These are phyloP conservation scores for Drosophila nr. perissopoda DNA, from an alignment of 2,888 invertebrate species.

Conservation along the genomic window DNA sequence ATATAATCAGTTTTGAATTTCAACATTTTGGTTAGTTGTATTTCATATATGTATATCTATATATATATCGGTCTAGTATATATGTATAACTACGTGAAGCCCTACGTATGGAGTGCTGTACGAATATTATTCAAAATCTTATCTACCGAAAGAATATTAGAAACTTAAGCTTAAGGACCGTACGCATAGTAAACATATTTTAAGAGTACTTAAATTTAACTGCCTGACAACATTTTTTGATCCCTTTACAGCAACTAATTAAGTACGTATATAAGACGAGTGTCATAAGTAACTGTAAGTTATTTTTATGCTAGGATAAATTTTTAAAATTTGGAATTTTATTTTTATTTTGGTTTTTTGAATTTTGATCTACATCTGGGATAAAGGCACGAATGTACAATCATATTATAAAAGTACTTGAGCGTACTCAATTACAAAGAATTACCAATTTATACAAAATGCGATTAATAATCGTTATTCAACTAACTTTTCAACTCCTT, in stretches of 20 bases:
- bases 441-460: conserved; percentile 37
- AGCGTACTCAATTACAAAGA: conserved; percentile 8
- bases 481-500: conserved; percentile 21
- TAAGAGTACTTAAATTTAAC: conserved; percentile 37
- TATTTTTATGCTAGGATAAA: conserved; percentile 5
- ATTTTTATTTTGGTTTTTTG: neutral
- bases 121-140: conserved; percentile 27
- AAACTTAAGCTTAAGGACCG: conserved; percentile 10
- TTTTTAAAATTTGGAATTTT: conserved; percentile 12
- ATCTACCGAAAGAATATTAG: conserved; percentile 15
- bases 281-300: conserved; percentile 28
- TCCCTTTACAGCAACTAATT: conserved; percentile 62
- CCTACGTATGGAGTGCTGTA: conserved; percentile 45
- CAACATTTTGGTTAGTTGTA: conserved; percentile 37
- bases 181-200: conserved; percentile 45
- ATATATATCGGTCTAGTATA: conserved; percentile 3
- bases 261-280: conserved; percentile 45
- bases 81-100: conserved; percentile 24
- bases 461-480: conserved; percentile 6
- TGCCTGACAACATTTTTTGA: conserved; percentile 60
- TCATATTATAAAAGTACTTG: conserved; percentile 30
- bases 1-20: conserved; percentile 41
- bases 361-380: conserved; percentile 40
- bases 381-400: conserved; percentile 64
- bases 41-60: neutral